Evolutionary conservation across 1,140 invertebrate species (phyloP).

Genomic region (Megalopta genalis): DNA sequence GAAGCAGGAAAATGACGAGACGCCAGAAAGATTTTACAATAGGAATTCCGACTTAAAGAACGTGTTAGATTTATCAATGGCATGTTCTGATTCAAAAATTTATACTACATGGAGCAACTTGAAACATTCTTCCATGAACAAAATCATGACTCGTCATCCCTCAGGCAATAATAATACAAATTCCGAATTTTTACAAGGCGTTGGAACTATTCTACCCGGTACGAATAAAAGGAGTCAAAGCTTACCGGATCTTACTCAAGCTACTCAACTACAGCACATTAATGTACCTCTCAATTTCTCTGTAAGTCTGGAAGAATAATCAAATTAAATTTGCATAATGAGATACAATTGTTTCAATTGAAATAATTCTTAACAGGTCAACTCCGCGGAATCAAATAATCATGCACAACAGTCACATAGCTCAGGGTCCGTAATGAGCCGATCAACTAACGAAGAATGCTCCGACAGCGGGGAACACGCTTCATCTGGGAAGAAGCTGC

Average conservation of each 20-base stretch:
- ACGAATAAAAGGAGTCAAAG: constrained; percentile 72
- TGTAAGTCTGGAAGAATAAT: constrained; percentile 57
- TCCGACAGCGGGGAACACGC: constrained; percentile 74
- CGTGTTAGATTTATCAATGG: constrained; percentile 87
- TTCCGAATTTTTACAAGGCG: constrained; percentile 70
- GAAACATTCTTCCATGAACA: constrained; percentile 80
- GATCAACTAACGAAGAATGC: constrained; percentile 77
- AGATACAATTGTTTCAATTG: constrained; percentile 11
- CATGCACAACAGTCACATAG: constrained; percentile 74
- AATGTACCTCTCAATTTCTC: constrained; percentile 76
- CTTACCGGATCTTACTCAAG: constrained; percentile 73
- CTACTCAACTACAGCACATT: constrained; percentile 64
- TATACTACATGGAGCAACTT: constrained; percentile 92
- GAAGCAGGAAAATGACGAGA: constrained; percentile 73
- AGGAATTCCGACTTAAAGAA: constrained; percentile 72
- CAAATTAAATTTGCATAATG: background rate
- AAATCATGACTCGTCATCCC: constrained; percentile 83
- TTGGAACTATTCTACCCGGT: constrained; percentile 53
- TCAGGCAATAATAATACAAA: constrained; percentile 89
- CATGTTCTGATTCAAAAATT: constrained; percentile 88
- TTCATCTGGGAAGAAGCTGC: constrained; percentile 79
- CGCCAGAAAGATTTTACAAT: constrained; percentile 70
- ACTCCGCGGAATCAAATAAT: constrained; percentile 76
- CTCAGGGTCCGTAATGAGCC: constrained; percentile 75
- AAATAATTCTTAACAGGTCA: constrained; percentile 65